Evolutionary conservation across 2,113 vertebrate species (phyloP).

Genomic region (Oxyura jamaicensis): DNA sequence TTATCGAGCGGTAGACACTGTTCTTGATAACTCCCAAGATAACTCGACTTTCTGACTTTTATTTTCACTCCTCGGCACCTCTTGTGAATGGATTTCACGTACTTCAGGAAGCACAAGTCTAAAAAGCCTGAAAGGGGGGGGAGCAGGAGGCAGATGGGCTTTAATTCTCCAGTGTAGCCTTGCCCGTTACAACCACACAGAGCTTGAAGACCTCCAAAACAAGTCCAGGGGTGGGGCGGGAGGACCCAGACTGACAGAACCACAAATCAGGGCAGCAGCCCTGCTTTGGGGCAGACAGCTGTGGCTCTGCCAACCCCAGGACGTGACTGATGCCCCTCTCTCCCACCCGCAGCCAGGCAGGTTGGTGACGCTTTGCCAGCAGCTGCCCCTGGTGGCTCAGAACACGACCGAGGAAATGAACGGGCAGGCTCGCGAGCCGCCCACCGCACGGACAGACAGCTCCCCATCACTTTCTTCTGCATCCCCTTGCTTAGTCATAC

Average conservation of each 20-base stretch:
- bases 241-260: background rate
- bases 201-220: background rate
- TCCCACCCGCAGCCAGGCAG: constrained; percentile 12
- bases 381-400: constrained; percentile 18
- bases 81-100: background rate
- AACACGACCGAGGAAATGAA: constrained; percentile 2
- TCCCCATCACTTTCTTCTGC: constrained; percentile 55
- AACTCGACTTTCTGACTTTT: background rate
- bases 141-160: background rate
- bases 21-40: background rate
- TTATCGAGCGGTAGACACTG: background rate
- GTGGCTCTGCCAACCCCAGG: background rate
- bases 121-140: background rate
- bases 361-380: background rate
- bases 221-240: background rate
- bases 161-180: background rate
- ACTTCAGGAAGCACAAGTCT: background rate
- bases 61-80: background rate
- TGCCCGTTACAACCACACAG: background rate
- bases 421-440: background rate
- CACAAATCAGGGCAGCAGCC: background rate
- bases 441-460: constrained; percentile 19
- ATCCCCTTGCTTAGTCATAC: constrained; percentile 27
- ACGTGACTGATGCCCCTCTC: background rate
- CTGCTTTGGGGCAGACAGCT: background rate